Evolutionary conservation across 92 coral and sea anemone species (phyloP), one percentile per base, ranked within the genome.

Genomic region (Blastomussa wellsi): DNA sequence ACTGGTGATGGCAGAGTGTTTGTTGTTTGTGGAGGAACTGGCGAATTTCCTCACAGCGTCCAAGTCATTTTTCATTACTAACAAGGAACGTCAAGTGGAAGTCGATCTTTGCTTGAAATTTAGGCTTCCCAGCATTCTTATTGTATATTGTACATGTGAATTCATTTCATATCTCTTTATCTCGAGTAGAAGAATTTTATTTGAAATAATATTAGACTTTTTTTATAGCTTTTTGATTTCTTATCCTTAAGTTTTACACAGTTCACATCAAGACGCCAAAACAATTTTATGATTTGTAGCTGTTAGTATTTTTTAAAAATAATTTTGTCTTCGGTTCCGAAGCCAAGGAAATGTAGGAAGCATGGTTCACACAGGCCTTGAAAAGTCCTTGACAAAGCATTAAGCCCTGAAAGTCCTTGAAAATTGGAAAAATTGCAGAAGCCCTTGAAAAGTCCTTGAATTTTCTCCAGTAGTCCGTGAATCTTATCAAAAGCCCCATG

Each of bases 1-100:
- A 93, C 93, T 1, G 87, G 65, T 4, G 97, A 93, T 77, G 88
- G 97, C 37, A 89, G 90, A 51, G 84, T 91, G 35, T 92, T 93
- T 36, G 94, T 87, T 11, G 83, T 90, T 38, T 91, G 97, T 79
- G 92, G 80, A 14, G 97, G 92, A 2, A 82, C 68, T 75, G 92
- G 84, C 49, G 95, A 92, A 59, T 89, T 79, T 68, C 92, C 95
- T 26, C 95, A 89, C 78, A 92, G 92, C 74, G 90, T 92, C 16
- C 95, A 92, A 74, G 78, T 92, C 7, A 74, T 92, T 28, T 92
- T 92, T 70, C 95, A 92, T 35, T 81, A 73, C 12, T 92, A 80
- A 75, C 60, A 35, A 49, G 31, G 19, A 49, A 4, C 24, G 12
- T 36, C 38, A 16, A 76, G 74, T 2, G 24, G 7, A 7, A 68